Base-by-base conservation (phyloP, 2,797 vertebrate genomes). In the Myripristis murdjan region DNA sequence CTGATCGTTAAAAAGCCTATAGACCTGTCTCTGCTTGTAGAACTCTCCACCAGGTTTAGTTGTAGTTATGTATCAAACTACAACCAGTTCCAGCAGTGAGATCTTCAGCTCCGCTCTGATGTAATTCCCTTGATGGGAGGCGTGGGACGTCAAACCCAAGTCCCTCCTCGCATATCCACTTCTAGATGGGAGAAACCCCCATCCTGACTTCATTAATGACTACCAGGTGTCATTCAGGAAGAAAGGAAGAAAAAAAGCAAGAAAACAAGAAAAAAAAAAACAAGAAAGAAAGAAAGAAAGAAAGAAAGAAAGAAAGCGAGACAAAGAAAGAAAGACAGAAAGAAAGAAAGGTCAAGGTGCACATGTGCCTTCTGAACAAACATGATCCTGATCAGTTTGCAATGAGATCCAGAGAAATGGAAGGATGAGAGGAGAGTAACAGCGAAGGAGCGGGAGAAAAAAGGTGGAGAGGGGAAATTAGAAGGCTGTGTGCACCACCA, bases 61-160 rank as follows among this genome's bases (percentile, higher is more conserved):
- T 78, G 41, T 5, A 74, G 33, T 66, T 70, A 63, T 77, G 75
- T 10, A 10, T 70, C n/a, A 67, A 74, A 65, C 57, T 66, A 46
- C 47, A 77, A 77, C 79, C 81, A 63, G 64, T 67, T 86, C 60
- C 52, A 73, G 49, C 53, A 23, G 28, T 41, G 75, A 83, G 65
- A 57, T 77, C 66, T 83, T 67, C 59, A 66, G 64, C 60, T 74
- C 62, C 11, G 60, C 67, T 74, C 69, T 89, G 89, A 90, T 74
- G 77, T 71, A 86, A 89, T 85, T 82, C 85, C 86, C 86, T 65
- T 24, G 76, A 82, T 54, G 66, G 77, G 80, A 89, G 75, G 78
- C 26, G 81, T 75, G 72, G 76, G 51, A 77, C 51, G 24, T 80
- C 70, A 71, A 74, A 70, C 26, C 63, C 46, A 24, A 77, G 70